Conservation (phyloP, 2,113 vertebrate genomes). For the Falco punctatus region DNA sequence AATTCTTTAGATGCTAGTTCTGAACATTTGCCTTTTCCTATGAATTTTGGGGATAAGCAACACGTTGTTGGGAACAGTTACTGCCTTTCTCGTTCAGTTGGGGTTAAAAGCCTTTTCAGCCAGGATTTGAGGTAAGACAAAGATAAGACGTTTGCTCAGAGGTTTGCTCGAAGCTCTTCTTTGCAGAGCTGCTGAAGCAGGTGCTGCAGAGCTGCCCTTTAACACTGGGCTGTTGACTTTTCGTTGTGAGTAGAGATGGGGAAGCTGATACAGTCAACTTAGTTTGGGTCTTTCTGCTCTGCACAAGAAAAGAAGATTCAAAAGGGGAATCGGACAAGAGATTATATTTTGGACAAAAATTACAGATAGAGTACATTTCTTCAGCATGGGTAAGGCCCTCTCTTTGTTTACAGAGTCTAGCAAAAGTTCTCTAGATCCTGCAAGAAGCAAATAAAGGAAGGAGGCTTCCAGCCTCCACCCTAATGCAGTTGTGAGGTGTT, state of each 20-base stretch:
- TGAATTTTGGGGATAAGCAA: not conserved
- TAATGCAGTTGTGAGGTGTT: not conserved
- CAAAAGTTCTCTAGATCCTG: not conserved
- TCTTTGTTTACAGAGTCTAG: not conserved
- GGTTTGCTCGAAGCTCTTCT: not conserved
- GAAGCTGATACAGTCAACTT: not conserved
- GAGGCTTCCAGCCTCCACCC: not conserved
- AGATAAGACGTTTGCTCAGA: not conserved
- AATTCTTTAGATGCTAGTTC: not conserved
- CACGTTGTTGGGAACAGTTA: not conserved
- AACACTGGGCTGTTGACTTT: not conserved
- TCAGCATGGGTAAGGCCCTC: not conserved
- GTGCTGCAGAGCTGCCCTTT: not conserved
- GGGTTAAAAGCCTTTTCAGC: not conserved
- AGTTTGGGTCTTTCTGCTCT: not conserved
- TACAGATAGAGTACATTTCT: rapidly evolving
- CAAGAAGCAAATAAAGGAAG: not conserved
- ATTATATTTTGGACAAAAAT: not conserved
- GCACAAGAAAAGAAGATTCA: not conserved
- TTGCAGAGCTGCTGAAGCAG: not conserved
- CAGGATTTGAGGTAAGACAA: not conserved
- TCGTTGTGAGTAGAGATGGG: not conserved
- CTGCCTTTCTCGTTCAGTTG: not conserved
- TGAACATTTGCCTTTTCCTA: not conserved
- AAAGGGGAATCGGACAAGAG: not conserved